These are phyloP conservation scores for Cephus spinipes DNA, from an alignment of 2,888 invertebrate species.

Conservation along the genomic window DNA sequence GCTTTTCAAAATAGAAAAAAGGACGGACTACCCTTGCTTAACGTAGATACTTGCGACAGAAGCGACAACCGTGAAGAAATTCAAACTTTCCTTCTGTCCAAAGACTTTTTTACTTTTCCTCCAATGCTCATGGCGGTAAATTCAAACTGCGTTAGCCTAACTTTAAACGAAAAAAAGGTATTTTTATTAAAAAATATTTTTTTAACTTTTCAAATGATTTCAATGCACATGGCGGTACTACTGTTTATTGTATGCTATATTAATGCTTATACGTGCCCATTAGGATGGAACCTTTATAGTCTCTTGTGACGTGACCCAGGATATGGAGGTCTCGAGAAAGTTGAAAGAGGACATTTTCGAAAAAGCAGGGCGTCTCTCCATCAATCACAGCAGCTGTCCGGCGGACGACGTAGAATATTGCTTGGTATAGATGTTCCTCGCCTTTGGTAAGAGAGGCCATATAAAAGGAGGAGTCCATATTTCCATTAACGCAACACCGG, in stretches of 20 bases:
- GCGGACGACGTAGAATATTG: conserved; percentile 1
- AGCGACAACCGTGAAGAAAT: not conserved
- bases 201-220: not conserved
- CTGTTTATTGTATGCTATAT: not conserved
- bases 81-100: not conserved
- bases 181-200: not conserved
- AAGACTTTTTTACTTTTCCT: not conserved
- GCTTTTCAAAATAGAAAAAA: not conserved
- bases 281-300: conserved; percentile 12
- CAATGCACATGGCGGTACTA: too few relatives aligned
- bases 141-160: not conserved
- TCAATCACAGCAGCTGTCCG: conserved; percentile 43
- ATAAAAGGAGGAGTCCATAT: conserved; percentile 31
- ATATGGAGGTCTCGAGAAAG: conserved; percentile 22
- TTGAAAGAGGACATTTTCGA: conserved; percentile 20
- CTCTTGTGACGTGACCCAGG: conserved; percentile 8
- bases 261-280: not conserved
- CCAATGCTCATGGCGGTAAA: not conserved
- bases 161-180: not conserved
- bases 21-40: not conserved
- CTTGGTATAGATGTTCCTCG: not conserved
- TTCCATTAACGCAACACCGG: conserved; percentile 33
- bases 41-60: not conserved
- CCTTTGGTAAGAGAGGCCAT: conserved; percentile 1
- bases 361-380: conserved; percentile 29